These are phyloP conservation scores for Geophilus truncorum DNA, from an alignment of 2,888 invertebrate genomes.

Conservation along the genomic window DNA sequence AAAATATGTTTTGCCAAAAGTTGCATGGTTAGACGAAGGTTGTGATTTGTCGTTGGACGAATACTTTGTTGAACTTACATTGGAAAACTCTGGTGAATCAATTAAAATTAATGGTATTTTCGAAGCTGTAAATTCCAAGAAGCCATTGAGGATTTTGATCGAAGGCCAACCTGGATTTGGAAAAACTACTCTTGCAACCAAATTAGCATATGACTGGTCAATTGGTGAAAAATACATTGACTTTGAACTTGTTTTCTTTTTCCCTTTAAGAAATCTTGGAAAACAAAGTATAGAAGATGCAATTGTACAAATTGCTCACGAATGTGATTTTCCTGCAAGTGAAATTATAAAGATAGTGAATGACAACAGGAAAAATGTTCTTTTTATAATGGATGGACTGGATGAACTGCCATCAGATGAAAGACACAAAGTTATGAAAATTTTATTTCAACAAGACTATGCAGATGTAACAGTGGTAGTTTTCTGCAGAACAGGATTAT, in stretches of 20 bases:
- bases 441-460: not conserved
- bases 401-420: not conserved
- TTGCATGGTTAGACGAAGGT: not conserved
- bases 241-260: not conserved
- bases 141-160: not conserved
- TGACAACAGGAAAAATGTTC: not conserved
- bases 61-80: not conserved
- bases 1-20: not conserved
- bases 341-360: too few species aligned
- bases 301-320: not conserved
- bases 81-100: not conserved
- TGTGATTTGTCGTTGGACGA: not conserved
- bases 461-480: not conserved
- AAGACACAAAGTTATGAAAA: not conserved
- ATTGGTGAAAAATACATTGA: not conserved
- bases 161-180: not conserved
- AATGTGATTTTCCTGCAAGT: not conserved
- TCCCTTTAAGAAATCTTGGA: not conserved
- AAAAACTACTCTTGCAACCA: not conserved
- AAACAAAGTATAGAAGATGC: not conserved
- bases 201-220: not conserved
- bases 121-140: not conserved
- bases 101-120: not conserved
- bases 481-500: not conserved
- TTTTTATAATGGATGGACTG: not conserved